Conservation (phyloP, 2,113 vertebrate genomes). For the Atherinomorus stipes region DNA sequence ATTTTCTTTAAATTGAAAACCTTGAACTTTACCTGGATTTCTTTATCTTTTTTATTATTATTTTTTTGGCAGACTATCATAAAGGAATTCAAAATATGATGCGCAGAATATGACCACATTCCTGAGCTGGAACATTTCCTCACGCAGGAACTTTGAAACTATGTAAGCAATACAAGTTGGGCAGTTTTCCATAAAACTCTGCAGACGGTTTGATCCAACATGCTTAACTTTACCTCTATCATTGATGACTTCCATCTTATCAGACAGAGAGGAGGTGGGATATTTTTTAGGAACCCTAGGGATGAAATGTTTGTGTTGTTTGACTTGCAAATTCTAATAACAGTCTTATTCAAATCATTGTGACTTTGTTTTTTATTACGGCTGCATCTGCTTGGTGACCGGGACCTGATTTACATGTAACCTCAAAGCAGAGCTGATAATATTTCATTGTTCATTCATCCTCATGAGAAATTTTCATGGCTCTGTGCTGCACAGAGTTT, state of each 20-base stretch:
- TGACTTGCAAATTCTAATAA: neutral
- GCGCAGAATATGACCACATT: conserved; percentile 2
- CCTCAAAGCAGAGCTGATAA: neutral
- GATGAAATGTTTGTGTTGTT: neutral
- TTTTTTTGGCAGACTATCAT: neutral
- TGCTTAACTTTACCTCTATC: too few relatives aligned
- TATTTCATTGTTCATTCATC: neutral
- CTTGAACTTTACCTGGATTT: too few relatives aligned
- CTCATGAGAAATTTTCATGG: neutral
- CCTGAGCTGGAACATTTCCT: neutral
- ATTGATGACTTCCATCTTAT: too few relatives aligned
- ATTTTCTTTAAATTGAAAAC: too few relatives aligned
- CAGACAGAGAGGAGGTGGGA: too few relatives aligned
- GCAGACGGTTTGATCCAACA: too few relatives aligned
- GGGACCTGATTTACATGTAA: conserved; percentile 22
- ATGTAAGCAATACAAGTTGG: too few relatives aligned
- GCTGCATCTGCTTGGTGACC: neutral
- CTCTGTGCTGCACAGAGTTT: neutral
- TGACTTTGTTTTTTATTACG: neutral
- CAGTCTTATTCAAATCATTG: conserved; percentile 1
- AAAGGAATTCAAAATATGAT: neutral
- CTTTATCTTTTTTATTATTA: too few relatives aligned
- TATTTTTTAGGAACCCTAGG: neutral
- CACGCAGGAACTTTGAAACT: neutral
- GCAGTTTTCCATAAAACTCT: too few relatives aligned